Base-by-base conservation (phyloP, 1,140 invertebrate species). In the Pygmarrhopalites habei region DNA sequence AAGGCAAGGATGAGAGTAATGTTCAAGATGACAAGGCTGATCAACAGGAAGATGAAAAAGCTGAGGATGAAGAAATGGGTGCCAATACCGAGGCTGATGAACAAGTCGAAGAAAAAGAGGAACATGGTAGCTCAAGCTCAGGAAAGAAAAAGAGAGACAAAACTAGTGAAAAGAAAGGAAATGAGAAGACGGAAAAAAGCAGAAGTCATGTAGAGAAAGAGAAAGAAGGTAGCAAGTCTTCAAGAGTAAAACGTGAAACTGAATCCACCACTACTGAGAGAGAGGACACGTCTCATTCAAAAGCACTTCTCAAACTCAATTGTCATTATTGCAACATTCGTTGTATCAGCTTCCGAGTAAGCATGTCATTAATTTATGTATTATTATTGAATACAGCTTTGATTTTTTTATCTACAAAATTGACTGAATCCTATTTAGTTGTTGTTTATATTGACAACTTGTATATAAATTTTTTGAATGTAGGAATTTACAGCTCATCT, bases 401-500 rank as follows among this genome's bases (percentile, higher is more conserved):
- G n/a, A n/a, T n/a, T n/a, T n/a, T n/a, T n/a, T n/a, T n/a, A n/a
- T n/a, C n/a, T n/a, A n/a, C n/a, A n/a, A n/a, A n/a, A n/a, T n/a
- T n/a, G n/a, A n/a, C n/a, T n/a, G n/a, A n/a, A n/a, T n/a, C n/a
- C n/a, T n/a, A n/a, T n/a, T n/a, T n/a, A n/a, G n/a, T n/a, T n/a
- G n/a, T n/a, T n/a, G n/a, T n/a, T n/a, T n/a, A n/a, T n/a, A n/a
- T n/a, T n/a, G n/a, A 28, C 23, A 53, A 25, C 4, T 53, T 23
- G 51, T 53, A 23, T 19, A 26, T 43, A 30, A 47, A 39, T 59
- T 2, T 59, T 19, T 56, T 55, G 23, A 21, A 21, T 44, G 4
- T 29, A 70, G 69, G 69, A 70, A 29, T 70, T 65, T 32, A 65
- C 47, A 28, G 43, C 41, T 23, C 69, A 70, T 61, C 26, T 63